Conservation (phyloP, 2,797 vertebrate genomes). For the Phrynocephalus forsythii region DNA sequence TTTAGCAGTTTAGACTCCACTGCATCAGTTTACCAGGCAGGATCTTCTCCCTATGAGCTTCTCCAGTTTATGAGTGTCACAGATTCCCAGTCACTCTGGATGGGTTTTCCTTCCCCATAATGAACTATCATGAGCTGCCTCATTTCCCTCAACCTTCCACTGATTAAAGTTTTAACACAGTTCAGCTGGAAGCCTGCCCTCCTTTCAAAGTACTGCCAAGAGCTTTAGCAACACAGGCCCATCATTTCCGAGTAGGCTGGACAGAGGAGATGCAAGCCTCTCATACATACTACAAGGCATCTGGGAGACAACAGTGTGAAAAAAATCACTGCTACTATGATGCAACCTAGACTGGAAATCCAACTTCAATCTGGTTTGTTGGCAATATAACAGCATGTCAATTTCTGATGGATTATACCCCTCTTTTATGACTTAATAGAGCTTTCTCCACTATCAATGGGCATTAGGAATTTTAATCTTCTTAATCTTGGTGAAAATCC, state of each 20-base stretch:
- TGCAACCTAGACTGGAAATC: constrained; percentile 55
- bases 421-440: constrained; percentile 67
- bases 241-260: not conserved
- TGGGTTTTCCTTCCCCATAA: constrained; percentile 15
- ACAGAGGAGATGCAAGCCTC: rapidly evolving
- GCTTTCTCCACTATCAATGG: constrained; percentile 60
- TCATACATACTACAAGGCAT: not conserved
- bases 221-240: rapidly evolving
- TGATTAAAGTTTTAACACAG: constrained; percentile 1
- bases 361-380: constrained; percentile 52
- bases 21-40: not conserved
- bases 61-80: not conserved
- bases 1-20: not conserved
- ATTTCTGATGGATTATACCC: constrained; percentile 67
- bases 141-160: not conserved
- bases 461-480: constrained; percentile 59
- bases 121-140: rapidly evolving
- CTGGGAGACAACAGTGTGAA: constrained; percentile 18
- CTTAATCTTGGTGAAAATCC: constrained; percentile 59
- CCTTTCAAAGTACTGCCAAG: not conserved
- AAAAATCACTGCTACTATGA: constrained; percentile 41
- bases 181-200: constrained; percentile 8
- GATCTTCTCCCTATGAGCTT: not conserved
- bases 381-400: not conserved
- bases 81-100: not conserved